Evolutionary conservation across 2,113 vertebrate genomes (phyloP).

Genomic region (Rhinopomastus cyanomelas): DNA sequence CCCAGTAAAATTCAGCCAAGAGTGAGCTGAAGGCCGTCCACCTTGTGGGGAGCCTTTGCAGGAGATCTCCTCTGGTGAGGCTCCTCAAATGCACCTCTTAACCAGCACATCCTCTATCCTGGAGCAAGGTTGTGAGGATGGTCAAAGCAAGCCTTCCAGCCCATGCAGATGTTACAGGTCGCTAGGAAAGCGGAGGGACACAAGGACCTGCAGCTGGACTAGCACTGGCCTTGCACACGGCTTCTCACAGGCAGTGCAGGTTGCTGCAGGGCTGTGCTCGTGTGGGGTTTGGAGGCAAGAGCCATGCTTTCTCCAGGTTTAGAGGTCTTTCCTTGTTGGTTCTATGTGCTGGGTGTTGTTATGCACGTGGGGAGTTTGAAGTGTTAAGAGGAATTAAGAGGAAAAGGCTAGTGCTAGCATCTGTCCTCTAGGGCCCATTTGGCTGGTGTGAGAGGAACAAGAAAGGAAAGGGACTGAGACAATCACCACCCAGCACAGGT

Average conservation of each 20-base stretch:
- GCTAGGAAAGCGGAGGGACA: neutral
- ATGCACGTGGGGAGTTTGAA: neutral
- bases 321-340: neutral
- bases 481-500: neutral
- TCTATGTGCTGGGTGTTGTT: neutral
- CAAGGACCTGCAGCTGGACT: neutral
- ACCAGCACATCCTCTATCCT: neutral
- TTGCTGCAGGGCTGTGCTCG: neutral
- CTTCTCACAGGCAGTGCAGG: neutral
- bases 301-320: neutral
- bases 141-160: neutral
- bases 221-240: neutral
- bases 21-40: neutral
- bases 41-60: neutral
- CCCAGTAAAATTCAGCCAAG: neutral
- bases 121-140: neutral
- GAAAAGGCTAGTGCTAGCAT: neutral
- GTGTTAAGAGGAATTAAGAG: neutral
- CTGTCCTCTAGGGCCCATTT: neutral
- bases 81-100: neutral
- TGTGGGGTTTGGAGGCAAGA: neutral
- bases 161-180: fast-evolving
- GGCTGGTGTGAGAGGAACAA: neutral
- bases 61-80: neutral
- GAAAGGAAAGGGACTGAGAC: neutral